Conservation (phyloP, 2,888 invertebrate species). For the Drosophila testacea region DNA sequence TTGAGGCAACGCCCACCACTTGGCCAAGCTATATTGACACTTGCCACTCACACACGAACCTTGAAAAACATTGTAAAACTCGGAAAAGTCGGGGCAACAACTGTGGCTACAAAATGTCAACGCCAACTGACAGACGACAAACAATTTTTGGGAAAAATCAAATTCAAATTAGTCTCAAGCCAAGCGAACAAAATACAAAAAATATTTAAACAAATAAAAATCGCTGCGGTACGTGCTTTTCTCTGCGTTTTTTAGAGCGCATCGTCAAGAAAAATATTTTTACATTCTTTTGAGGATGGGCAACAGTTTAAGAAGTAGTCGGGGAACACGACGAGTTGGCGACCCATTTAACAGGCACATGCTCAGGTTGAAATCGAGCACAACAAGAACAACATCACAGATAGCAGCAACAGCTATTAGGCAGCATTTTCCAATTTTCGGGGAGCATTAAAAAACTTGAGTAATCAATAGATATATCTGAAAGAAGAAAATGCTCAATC, state of each 20-base stretch:
- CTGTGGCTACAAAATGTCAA: conserved; percentile 73
- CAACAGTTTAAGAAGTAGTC: conserved; percentile 13
- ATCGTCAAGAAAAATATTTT: conserved; percentile 78
- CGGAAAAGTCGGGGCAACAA: conserved; percentile 52
- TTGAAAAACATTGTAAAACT: conserved; percentile 72
- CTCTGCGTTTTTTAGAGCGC: conserved; percentile 77
- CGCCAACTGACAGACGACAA: conserved; percentile 73
- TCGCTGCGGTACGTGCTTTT: conserved; percentile 76
- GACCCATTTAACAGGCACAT: conserved; percentile 66
- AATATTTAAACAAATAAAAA: conserved; percentile 82
- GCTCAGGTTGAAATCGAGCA: conserved; percentile 73
- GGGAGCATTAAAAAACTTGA: conserved; percentile 52
- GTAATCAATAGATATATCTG: conserved; percentile 35
- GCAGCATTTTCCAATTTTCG: conserved; percentile 50
- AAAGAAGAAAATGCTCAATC: background rate
- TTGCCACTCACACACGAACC: conserved; percentile 51
- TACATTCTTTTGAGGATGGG: conserved; percentile 50
- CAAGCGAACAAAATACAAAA: conserved; percentile 48
- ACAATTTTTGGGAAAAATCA: conserved; percentile 53
- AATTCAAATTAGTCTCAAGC: conserved; percentile 72
- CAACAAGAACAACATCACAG: conserved; percentile 28
- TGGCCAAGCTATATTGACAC: conserved; percentile 40
- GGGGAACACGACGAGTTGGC: conserved; percentile 23
- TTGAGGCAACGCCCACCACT: conserved; percentile 67
- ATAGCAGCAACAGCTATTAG: conserved; percentile 51